phyloP scores from a whole-genome alignment of 2,797 vertebrate genomes.

The Myotis vivesi region DNA sequence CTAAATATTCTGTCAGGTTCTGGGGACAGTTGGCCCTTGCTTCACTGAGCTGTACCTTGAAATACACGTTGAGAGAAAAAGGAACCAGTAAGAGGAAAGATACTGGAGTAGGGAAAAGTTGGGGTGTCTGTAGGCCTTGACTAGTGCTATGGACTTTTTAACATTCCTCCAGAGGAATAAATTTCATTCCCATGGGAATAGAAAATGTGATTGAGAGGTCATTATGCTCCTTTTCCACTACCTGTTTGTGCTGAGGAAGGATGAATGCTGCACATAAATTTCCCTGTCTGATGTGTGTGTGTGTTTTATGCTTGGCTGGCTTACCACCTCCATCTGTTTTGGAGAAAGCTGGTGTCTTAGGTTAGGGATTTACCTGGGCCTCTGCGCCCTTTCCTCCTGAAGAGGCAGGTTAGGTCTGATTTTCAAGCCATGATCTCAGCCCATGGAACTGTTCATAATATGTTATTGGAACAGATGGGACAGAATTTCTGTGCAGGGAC shows the following conservation, averaged over 20 bases:
- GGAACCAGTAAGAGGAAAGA: neutral
- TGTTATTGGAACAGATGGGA: neutral
- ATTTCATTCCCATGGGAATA: neutral
- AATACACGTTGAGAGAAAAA: neutral
- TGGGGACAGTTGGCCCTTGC: neutral
- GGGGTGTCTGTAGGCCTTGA: neutral
- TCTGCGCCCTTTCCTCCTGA: neutral
- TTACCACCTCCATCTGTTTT: neutral
- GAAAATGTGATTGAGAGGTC: conserved; percentile 7
- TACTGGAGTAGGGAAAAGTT: neutral
- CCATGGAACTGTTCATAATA: neutral
- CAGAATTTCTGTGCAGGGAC: neutral
- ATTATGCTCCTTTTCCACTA: neutral
- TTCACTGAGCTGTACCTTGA: neutral
- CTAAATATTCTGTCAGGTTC: neutral
- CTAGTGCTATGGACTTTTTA: neutral
- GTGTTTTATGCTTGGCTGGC: neutral
- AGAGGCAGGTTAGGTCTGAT: neutral
- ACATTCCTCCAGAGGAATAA: neutral
- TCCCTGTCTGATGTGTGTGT: neutral
- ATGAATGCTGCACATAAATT: neutral
- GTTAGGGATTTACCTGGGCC: neutral
- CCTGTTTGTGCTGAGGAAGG: neutral
- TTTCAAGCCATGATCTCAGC: neutral
- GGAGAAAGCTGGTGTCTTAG: neutral